Evolutionary conservation across 2,888 invertebrate genomes (phyloP), one percentile per base, ranked within the genome.

Genomic region (Thereva unica): DNA sequence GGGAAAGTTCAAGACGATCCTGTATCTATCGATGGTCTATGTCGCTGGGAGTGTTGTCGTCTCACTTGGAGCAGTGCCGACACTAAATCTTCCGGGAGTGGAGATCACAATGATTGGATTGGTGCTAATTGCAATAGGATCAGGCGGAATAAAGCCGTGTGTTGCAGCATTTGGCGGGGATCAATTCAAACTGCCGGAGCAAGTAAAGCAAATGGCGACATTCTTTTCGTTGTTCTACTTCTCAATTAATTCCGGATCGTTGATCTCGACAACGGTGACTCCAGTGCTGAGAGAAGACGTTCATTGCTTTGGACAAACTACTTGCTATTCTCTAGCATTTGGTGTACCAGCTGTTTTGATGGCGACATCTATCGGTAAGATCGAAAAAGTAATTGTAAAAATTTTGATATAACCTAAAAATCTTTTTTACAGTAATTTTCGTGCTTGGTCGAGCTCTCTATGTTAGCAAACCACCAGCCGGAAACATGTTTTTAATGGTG

Each of bases 61-160:
- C 12, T 84, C 90, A 0, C 70, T 86, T 1, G 84, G 86, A 2
- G 85, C 86, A 0, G 82, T 86, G 49, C 84, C 84, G 0, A 77
- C 82, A 0, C 72, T 85, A n/a, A 80, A 79, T 52, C 71, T 85
- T 40, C 84, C 85, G 1, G 80, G 78, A 45, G 77, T 80, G n/a
- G 75, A 75, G 40, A 77, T 89, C 69, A 87, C 89, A 1, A 78
- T 89, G 68, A 72, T 89, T 23, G 91, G 90, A 0, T 79, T 93
- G 37, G 76, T 86, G 9, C 79, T 91, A 71, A 88, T 92, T 67
- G 89, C 89, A 0, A 71, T 90, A 4, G 91, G 92, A 2, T 90
- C 91, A 0, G 92, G 92, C 0, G 92, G 92, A 4, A 92, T 93
- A 70, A 93, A 92, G 73, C 91, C 92, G 0, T 92, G 92, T 76